Conservation (phyloP, 2,113 vertebrate species). For the Bostrychus sinensis region DNA sequence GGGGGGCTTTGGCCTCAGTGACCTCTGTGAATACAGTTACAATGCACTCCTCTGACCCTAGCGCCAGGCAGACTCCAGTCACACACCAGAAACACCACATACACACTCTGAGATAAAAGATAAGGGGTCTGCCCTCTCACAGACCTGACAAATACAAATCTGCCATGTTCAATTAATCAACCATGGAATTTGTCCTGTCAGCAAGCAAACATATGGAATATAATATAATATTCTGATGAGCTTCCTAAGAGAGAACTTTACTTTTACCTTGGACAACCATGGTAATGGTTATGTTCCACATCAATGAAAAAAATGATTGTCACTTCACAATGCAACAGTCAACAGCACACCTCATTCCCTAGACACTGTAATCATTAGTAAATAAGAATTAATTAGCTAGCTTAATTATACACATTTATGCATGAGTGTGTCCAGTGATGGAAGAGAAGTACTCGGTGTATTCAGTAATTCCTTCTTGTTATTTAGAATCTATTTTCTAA, state of each 20-base stretch:
- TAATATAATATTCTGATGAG: neutral
- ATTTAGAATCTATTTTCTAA: neutral
- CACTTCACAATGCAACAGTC: slow-evolving; percentile 30
- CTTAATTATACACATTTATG: slow-evolving; percentile 60
- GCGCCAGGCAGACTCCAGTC: slow-evolving; percentile 31
- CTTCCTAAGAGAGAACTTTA: neutral
- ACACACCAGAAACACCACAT: slow-evolving; percentile 36
- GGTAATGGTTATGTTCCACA: slow-evolving; percentile 63
- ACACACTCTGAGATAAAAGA: slow-evolving; percentile 12
- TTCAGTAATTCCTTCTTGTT: neutral
- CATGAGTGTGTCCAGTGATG: slow-evolving; percentile 20
- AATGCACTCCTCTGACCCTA: slow-evolving; percentile 45
- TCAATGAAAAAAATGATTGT: slow-evolving; percentile 61
- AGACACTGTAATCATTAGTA: slow-evolving; percentile 57
- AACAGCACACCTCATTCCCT: slow-evolving; percentile 39
- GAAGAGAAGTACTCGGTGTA: neutral
- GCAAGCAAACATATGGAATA: neutral
- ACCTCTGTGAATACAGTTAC: slow-evolving; percentile 66
- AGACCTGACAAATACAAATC: neutral
- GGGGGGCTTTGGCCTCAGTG: slow-evolving; percentile 29
- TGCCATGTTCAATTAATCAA: slow-evolving; percentile 17
- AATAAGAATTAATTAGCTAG: slow-evolving; percentile 75
- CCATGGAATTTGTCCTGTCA: slow-evolving; percentile 32
- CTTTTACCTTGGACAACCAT: neutral
- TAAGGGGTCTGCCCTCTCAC: slow-evolving; percentile 6